phyloP scores from a whole-genome alignment of 2,797 vertebrate species.

The Scyliorhinus canicula region DNA sequence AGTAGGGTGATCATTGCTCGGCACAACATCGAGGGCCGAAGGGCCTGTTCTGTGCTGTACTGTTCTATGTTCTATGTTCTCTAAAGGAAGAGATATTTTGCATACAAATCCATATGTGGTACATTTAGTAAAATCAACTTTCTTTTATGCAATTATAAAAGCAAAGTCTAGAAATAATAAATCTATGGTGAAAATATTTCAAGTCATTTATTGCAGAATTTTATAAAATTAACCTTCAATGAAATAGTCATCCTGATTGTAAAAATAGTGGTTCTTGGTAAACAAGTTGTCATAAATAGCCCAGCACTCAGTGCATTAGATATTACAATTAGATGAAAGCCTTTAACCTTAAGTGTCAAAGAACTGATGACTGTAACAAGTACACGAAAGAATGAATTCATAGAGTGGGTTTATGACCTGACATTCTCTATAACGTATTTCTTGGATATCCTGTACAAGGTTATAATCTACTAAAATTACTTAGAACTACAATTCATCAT shows the following conservation, averaged over 20 bases:
- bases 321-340: background rate
- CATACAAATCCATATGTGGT: conserved; percentile 23
- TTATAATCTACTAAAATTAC: background rate
- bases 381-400: background rate
- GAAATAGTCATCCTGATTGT: background rate
- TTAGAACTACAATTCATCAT: background rate
- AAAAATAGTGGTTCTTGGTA: background rate
- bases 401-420: background rate
- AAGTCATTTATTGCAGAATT: background rate
- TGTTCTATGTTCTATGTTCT: no score
- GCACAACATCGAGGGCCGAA: no score
- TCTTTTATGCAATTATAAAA: background rate
- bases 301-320: background rate
- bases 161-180: background rate
- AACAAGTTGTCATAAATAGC: background rate
- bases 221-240: background rate
- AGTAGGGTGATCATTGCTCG: no score
- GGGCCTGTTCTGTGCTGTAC: no score
- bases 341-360: conserved; percentile 1
- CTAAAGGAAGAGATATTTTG: conserved; percentile 40
- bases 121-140: background rate
- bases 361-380: background rate
- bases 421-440: background rate
- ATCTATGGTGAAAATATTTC: background rate
- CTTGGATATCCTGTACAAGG: background rate